These are phyloP conservation scores for Drosophila basisetae DNA, from an alignment of 2,888 invertebrate species.

Conservation along the genomic window DNA sequence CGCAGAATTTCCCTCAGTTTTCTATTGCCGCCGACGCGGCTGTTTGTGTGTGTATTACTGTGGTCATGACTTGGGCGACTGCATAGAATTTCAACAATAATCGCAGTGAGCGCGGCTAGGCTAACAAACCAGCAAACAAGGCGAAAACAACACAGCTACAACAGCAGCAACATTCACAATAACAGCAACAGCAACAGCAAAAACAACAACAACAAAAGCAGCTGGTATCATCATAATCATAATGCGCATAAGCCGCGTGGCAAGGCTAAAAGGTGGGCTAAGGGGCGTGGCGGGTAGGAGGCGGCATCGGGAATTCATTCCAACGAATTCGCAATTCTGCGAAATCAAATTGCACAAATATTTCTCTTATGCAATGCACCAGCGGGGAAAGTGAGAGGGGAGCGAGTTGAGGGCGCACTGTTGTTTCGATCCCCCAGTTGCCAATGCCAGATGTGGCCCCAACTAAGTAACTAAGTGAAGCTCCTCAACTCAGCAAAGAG, in stretches of 20 bases:
- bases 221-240: constrained; percentile 78
- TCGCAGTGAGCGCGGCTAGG: constrained; percentile 64
- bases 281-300: constrained; percentile 20
- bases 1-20: constrained; percentile 73
- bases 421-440: constrained; percentile 56
- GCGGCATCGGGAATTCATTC: constrained; percentile 73
- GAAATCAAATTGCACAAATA: constrained; percentile 82
- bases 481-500: constrained; percentile 27
- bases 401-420: constrained; percentile 9
- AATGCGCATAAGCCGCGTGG: constrained; percentile 76
- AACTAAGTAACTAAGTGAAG: constrained; percentile 68
- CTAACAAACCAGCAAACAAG: constrained; percentile 79
- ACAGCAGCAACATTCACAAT: constrained; percentile 48
- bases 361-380: constrained; percentile 73
- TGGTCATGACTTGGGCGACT: constrained; percentile 73
- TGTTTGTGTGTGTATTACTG: constrained; percentile 9
- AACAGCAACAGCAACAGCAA: constrained; percentile 52
- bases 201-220: constrained; percentile 35
- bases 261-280: constrained; percentile 29
- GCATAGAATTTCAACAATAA: constrained; percentile 80
- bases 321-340: constrained; percentile 83
- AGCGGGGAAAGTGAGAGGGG: constrained; percentile 19
- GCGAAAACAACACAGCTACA: constrained; percentile 71
- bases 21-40: constrained; percentile 46
- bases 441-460: constrained; percentile 65